Evolutionary conservation across 2,113 vertebrate species (phyloP).

Genomic region (Butastur rufipennis): DNA sequence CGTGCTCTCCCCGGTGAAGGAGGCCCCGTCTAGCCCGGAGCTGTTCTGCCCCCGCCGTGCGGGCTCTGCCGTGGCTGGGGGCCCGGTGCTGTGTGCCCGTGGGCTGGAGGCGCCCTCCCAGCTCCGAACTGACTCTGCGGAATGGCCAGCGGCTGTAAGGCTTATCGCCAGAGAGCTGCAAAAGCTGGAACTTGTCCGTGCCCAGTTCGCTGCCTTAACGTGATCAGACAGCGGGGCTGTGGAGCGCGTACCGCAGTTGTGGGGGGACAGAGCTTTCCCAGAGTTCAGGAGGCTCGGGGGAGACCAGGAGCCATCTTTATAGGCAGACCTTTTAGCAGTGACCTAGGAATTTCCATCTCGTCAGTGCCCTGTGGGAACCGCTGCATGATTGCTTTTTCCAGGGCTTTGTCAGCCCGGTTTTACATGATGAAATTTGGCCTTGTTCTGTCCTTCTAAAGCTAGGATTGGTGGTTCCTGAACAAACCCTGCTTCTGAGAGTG

Average conservation of each 20-base stretch:
- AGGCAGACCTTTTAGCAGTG: neutral
- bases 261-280: too few species aligned
- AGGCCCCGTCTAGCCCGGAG: neutral
- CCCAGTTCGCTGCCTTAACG: neutral
- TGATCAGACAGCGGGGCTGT: too few species aligned
- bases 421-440: neutral
- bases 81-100: neutral
- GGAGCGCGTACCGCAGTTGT: too few species aligned
- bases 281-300: too few species aligned
- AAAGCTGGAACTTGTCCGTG: neutral
- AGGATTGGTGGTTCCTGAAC: neutral
- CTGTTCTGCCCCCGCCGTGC: fast-evolving
- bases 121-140: fast-evolving
- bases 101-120: neutral
- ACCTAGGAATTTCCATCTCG: neutral
- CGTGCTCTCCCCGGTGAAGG: neutral
- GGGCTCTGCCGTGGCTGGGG: neutral
- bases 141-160: neutral
- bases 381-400: neutral
- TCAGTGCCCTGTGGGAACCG: neutral
- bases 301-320: too few species aligned
- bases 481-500: neutral
- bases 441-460: neutral
- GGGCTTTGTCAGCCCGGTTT: neutral
- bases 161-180: neutral